phyloP scores from a whole-genome alignment of 2,113 vertebrate species.

The Gadus macrocephalus region DNA sequence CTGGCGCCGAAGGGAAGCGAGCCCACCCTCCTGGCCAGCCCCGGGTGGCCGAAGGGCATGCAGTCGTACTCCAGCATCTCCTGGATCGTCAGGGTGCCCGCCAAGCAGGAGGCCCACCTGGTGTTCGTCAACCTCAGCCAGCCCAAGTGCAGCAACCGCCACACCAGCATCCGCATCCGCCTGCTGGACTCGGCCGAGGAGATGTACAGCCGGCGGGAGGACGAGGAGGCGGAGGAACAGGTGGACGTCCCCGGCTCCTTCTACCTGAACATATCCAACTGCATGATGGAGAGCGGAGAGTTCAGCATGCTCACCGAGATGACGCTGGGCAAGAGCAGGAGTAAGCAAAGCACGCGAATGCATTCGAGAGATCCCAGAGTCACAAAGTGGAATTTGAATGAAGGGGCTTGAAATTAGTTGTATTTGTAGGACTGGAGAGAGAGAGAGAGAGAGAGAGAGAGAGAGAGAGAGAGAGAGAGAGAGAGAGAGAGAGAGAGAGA shows the following conservation, averaged over 20 bases:
- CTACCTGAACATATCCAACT: slow-evolving; percentile 93
- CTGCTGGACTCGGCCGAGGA: slow-evolving; percentile 36
- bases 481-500: too few relatives aligned
- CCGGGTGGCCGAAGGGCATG: slow-evolving; percentile 76
- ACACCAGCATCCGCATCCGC: slow-evolving; percentile 73
- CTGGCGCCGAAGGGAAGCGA: slow-evolving; percentile 66
- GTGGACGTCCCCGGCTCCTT: slow-evolving; percentile 67
- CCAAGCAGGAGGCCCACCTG: slow-evolving; percentile 68
- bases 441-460: too few relatives aligned
- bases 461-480: too few relatives aligned
- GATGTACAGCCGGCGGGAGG: slow-evolving; percentile 74
- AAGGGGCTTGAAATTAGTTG: too few relatives aligned
- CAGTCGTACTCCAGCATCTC: slow-evolving; percentile 73
- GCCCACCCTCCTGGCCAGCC: slow-evolving; percentile 75
- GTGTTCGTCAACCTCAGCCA: slow-evolving; percentile 72
- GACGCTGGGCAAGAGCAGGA: slow-evolving; percentile 54
- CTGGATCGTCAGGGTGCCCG: slow-evolving; percentile 79
- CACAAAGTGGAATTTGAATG: too few relatives aligned
- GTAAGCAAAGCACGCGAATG: slow-evolving; percentile 11
- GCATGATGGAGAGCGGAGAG: slow-evolving; percentile 61
- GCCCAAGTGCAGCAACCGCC: slow-evolving; percentile 68
- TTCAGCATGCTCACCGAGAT: slow-evolving; percentile 76
- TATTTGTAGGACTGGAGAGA: too few relatives aligned
- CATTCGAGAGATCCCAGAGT: too few relatives aligned
- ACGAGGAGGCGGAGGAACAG: slow-evolving; percentile 64